Evolutionary conservation across 2,888 invertebrate genomes (phyloP).

Genomic region (Watsonalla cultraria): DNA sequence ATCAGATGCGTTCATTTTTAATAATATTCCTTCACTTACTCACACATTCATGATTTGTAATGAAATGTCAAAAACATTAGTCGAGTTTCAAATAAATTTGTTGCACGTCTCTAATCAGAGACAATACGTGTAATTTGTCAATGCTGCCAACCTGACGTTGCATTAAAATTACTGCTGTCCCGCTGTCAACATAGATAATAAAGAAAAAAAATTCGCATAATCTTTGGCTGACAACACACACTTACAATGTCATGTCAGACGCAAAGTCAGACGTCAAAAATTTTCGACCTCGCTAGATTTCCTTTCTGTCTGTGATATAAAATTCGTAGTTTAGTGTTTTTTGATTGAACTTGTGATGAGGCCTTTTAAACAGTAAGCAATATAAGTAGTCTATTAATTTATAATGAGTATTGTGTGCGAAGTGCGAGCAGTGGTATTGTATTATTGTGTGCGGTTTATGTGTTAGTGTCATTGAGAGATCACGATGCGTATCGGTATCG

Average conservation of each 20-base stretch:
- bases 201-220: too few relatives aligned
- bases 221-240: too few relatives aligned
- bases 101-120: too few relatives aligned
- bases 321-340: slow-evolving; percentile 54
- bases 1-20: slow-evolving; percentile 26
- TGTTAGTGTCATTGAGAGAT: slow-evolving; percentile 66
- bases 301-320: slow-evolving; percentile 58
- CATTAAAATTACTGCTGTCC: too few relatives aligned
- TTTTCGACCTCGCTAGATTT: slow-evolving; percentile 53
- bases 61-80: too few relatives aligned
- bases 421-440: slow-evolving; percentile 49
- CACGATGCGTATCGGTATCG: slow-evolving; percentile 75
- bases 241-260: neutral
- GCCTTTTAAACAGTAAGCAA: slow-evolving; percentile 48
- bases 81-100: too few relatives aligned
- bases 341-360: slow-evolving; percentile 59
- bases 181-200: too few relatives aligned
- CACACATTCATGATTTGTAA: too few relatives aligned
- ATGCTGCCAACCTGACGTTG: too few relatives aligned
- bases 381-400: slow-evolving; percentile 44
- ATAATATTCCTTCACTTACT: slow-evolving; percentile 4
- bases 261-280: slow-evolving; percentile 30
- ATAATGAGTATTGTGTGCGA: slow-evolving; percentile 68
- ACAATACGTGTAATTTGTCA: too few relatives aligned
- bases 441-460: slow-evolving; percentile 52